These are phyloP conservation scores for human (Homo sapiens) DNA, from an alignment of 2,113 vertebrate genomes.

Conservation along the genomic window GRCh38 chr9:36967501-36968000, in stretches of 20 bases:
- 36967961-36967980: background rate
- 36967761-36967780: background rate
- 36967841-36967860: background rate
- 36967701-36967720: background rate
- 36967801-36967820: background rate
- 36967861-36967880: background rate
- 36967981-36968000: background rate
- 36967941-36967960: background rate
- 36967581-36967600: background rate
- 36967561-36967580: background rate
- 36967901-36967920: background rate
- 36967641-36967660: background rate
- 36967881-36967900: background rate
- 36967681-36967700: background rate
- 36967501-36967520: background rate
- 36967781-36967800: conserved; percentile 18
- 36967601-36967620: background rate
- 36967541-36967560: background rate
- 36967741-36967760: background rate
- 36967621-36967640: conserved; percentile 21
- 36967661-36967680: background rate
- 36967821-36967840: background rate
- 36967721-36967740: background rate
- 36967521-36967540: background rate
- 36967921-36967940: background rate